Conservation (phyloP, 2,888 invertebrate genomes). For the Spodoptera picta region DNA sequence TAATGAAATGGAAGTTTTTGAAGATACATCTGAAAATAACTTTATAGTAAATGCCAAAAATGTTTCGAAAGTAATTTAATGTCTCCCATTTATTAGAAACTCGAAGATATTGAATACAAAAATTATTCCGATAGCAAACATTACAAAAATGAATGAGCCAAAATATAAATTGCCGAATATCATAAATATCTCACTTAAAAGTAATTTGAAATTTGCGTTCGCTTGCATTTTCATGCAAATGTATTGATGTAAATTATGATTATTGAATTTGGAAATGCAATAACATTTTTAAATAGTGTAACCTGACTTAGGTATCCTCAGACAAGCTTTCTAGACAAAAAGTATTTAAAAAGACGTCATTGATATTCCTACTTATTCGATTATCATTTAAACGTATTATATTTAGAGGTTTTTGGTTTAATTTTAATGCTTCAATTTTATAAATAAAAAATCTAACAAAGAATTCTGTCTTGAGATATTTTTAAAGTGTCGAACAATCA, state of each 20-base stretch:
- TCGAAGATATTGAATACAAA: conserved; percentile 7
- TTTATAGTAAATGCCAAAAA: conserved; percentile 19
- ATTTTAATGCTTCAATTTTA: no score
- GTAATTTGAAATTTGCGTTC: conserved; percentile 28
- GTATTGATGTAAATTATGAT: conserved; percentile 31
- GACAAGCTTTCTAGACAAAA: no score
- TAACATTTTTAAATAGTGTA: not conserved
- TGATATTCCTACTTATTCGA: no score
- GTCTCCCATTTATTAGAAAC: conserved; percentile 8
- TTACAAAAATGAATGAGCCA: conserved; percentile 1
- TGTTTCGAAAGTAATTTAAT: conserved; percentile 8
- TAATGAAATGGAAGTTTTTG: conserved; percentile 56
- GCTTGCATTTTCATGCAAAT: conserved; percentile 14
- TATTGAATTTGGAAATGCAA: conserved; percentile 18
- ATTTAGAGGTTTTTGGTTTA: no score
- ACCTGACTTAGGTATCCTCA: not conserved
- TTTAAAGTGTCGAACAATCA: no score
- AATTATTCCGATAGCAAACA: conserved; percentile 34
- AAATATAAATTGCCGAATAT: conserved; percentile 27
- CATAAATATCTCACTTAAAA: conserved; percentile 43
- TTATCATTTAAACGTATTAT: no score
- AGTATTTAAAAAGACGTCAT: no score
- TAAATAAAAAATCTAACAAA: no score
- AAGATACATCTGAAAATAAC: conserved; percentile 35
- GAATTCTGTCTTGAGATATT: no score